A percentile compares a stretch with the other conserved stretches of the same genome.
Conservation (phyloP, 2,797 vertebrate species). For the Hephaestus fuliginosus region DNA sequence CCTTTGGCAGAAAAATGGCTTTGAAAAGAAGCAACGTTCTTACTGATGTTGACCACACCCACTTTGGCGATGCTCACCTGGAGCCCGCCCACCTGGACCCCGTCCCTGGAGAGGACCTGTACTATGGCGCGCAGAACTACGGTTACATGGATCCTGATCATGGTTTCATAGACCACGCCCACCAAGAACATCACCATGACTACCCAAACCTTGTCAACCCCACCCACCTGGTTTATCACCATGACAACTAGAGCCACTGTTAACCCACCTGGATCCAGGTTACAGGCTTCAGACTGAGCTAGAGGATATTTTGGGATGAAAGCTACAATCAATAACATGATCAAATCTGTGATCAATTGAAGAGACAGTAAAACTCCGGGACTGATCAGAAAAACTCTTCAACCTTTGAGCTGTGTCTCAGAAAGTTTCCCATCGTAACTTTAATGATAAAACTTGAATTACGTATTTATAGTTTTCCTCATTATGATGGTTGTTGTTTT, state of each 20-base stretch:
- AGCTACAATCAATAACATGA: no score
- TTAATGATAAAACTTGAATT: no score
- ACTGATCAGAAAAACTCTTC: no score
- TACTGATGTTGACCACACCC: not conserved
- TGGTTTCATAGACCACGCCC: not conserved
- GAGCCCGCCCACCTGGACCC: not conserved
- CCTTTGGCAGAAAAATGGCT: conserved; percentile 26
- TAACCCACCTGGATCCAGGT: not conserved
- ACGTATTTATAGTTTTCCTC: no score
- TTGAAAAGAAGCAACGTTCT: conserved; percentile 8
- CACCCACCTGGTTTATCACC: not conserved
- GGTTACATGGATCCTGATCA: not conserved
- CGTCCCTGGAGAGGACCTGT: no score
- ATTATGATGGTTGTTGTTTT: no score
- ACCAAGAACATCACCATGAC: not conserved
- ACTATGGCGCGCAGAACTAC: conserved; percentile 7
- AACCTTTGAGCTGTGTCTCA: no score
- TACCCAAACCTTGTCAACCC: not conserved
- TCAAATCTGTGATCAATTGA: no score
- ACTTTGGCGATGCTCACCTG: not conserved
- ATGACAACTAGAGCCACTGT: not conserved
- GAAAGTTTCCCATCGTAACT: no score
- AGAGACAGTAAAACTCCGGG: no score
- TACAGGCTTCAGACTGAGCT: not conserved
- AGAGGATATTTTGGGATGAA: no score